Conservation (phyloP, 2,113 vertebrate species). For the Crocuta crocuta region DNA sequence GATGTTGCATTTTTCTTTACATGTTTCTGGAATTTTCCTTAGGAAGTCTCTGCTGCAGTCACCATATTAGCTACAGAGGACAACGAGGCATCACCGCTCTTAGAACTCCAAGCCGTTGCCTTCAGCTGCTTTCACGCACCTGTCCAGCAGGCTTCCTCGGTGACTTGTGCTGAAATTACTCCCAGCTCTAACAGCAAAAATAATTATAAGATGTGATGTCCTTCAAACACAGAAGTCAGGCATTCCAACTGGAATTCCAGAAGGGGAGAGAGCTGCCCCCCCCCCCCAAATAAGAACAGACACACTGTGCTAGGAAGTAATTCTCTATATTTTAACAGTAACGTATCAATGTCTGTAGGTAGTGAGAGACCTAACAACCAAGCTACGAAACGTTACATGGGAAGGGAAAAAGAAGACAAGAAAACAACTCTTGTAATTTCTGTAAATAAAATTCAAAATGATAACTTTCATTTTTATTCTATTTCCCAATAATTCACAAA, state of each 20-base stretch:
- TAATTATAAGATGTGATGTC: neutral
- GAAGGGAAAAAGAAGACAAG: neutral
- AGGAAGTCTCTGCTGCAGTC: neutral
- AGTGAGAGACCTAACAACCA: accelerated
- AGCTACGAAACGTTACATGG: neutral
- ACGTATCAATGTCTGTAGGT: accelerated
- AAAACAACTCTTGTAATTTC: neutral
- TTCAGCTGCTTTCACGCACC: neutral
- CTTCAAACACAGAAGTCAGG: neutral
- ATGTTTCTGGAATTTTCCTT: neutral
- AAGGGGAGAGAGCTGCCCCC: neutral
- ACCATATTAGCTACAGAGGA: accelerated
- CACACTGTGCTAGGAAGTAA: accelerated
- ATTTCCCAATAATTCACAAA: neutral
- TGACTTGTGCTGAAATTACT: neutral
- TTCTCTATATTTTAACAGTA: accelerated
- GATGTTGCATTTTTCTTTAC: neutral
- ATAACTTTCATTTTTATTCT: neutral
- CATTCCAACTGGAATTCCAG: neutral
- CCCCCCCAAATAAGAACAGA: neutral
- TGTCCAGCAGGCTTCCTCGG: neutral
- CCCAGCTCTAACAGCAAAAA: neutral
- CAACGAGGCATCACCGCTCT: too few relatives aligned
- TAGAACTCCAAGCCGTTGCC: neutral
- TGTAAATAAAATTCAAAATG: neutral